These are phyloP conservation scores for Peromyscus leucopus DNA, from an alignment of 2,113 vertebrate species.

Conservation along the genomic window DNA sequence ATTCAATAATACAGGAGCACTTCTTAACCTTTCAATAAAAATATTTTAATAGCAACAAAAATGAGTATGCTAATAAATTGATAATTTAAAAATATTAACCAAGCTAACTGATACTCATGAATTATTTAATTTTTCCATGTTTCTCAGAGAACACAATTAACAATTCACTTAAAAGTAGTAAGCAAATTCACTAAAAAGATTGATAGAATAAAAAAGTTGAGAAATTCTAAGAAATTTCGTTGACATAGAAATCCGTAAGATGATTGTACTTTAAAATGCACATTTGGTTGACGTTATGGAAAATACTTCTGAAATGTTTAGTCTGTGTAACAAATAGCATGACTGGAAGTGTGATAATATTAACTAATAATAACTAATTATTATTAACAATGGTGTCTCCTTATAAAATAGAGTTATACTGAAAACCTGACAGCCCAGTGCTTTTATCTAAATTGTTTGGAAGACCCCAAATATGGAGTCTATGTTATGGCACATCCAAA, in stretches of 20 bases:
- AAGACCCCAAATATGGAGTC: background rate
- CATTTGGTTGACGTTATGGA: background rate
- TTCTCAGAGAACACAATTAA: background rate
- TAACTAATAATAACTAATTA: background rate
- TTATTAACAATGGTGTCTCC: background rate
- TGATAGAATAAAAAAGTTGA: background rate
- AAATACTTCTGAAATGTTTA: background rate
- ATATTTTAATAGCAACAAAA: background rate
- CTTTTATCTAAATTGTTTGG: background rate
- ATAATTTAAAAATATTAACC: constrained; percentile 4
- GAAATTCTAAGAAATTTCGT: background rate
- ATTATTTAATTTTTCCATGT: background rate
- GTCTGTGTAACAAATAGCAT: background rate
- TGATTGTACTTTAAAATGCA: background rate
- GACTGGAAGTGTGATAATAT: background rate
- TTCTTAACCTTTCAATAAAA: background rate
- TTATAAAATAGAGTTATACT: background rate
- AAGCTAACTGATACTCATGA: background rate
- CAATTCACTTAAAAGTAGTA: background rate
- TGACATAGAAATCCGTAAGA: background rate
- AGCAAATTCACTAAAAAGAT: background rate
- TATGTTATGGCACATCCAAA: background rate
- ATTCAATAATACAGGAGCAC: constrained; percentile 3
- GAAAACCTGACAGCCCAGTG: background rate
- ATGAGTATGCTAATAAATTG: constrained; percentile 17